Conservation (phyloP, 2,113 vertebrate species). For the Colossoma macropomum region DNA sequence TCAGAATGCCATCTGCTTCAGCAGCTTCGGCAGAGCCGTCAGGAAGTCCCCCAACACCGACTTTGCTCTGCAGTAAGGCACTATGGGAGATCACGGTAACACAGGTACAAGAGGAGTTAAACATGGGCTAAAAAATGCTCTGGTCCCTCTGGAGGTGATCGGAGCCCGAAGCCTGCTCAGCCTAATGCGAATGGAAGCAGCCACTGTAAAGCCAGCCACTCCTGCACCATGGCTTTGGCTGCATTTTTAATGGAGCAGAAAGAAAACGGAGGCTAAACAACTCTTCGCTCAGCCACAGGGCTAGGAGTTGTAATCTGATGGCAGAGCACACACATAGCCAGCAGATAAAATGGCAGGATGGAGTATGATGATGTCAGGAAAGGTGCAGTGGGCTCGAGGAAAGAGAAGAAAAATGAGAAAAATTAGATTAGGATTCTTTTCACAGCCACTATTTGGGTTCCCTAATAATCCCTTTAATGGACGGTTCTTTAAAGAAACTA, state of each 20-base stretch:
- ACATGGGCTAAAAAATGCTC: slow-evolving; percentile 63
- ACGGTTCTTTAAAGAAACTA: too few relatives aligned
- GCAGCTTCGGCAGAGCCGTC: slow-evolving; percentile 46
- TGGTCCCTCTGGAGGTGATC: slow-evolving; percentile 60
- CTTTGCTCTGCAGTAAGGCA: slow-evolving; percentile 59
- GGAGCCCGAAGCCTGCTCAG: slow-evolving; percentile 58
- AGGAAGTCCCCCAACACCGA: slow-evolving; percentile 61
- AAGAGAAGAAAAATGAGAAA: background rate
- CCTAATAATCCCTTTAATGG: background rate
- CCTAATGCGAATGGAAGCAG: slow-evolving; percentile 68
- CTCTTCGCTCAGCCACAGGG: background rate
- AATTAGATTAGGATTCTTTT: too few relatives aligned
- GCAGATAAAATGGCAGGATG: background rate
- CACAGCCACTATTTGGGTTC: too few relatives aligned
- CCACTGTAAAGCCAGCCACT: slow-evolving; percentile 53
- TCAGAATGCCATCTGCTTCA: slow-evolving; percentile 69
- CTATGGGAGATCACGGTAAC: slow-evolving; percentile 54
- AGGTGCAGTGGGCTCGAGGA: background rate
- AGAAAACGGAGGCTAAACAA: slow-evolving; percentile 48
- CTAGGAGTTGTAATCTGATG: background rate
- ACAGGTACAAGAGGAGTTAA: slow-evolving; percentile 57
- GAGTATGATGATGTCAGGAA: background rate
- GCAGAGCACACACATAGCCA: background rate
- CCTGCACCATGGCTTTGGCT: background rate
- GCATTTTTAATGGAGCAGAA: slow-evolving; percentile 61